A percentile compares a stretch with the other conserved stretches of the same genome.
These are phyloP conservation scores for Scomberomorus guttatus DNA, from an alignment of 2,797 vertebrate species.

Conservation along the genomic window DNA sequence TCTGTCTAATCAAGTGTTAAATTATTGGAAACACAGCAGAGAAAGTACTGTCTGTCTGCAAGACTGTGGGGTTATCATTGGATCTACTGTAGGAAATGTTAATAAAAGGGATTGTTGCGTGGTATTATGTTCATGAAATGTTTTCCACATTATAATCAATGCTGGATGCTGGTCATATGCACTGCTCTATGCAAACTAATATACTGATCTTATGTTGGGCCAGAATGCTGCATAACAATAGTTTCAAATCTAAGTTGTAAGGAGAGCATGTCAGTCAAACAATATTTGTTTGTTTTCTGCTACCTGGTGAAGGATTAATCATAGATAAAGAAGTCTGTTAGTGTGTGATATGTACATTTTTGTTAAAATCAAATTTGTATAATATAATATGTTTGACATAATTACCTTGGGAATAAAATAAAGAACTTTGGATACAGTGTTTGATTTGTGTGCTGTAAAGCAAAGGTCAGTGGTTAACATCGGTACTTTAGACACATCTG, in stretches of 20 bases:
- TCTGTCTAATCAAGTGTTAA: neutral
- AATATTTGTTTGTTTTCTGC: conserved; percentile 26
- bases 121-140: neutral
- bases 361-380: conserved; percentile 46
- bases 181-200: conserved; percentile 1
- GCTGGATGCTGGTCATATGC: neutral
- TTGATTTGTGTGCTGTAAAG: conserved; percentile 5
- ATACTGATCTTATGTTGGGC: conserved; percentile 16
- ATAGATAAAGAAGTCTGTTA: conserved; percentile 27
- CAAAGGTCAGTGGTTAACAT: neutral
- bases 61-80: neutral
- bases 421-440: conserved; percentile 31
- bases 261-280: conserved; percentile 29
- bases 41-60: neutral
- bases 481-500: neutral
- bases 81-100: conserved; percentile 8
- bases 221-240: conserved; percentile 13
- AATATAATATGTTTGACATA: conserved; percentile 41
- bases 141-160: conserved; percentile 24
- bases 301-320: conserved; percentile 51
- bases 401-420: conserved; percentile 44
- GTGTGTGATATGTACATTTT: conserved; percentile 53
- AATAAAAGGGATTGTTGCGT: conserved; percentile 19
- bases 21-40: neutral
- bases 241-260: conserved; percentile 27